phyloP scores from a whole-genome alignment of 2,888 invertebrate genomes.

The Drosophila meridiana region DNA sequence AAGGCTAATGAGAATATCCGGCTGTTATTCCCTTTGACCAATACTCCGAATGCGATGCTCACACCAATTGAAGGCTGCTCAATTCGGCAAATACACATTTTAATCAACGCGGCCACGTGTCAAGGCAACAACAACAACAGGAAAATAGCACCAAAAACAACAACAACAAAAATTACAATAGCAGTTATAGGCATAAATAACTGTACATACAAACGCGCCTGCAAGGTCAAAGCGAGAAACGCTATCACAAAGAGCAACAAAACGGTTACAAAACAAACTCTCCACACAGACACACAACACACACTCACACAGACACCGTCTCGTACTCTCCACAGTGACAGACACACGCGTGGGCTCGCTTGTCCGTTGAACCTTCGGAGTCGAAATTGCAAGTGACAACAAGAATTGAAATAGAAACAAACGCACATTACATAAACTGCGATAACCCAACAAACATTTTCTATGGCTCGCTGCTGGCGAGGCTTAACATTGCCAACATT shows the following conservation, averaged over 20 bases:
- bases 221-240: constrained; percentile 56
- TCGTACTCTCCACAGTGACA: background rate
- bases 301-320: background rate
- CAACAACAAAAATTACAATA: constrained; percentile 22
- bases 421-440: background rate
- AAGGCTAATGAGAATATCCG: constrained; percentile 3
- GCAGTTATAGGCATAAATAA: constrained; percentile 13
- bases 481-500: too few relatives aligned
- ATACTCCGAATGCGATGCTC: background rate
- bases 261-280: constrained; percentile 56
- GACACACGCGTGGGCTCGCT: constrained; percentile 11
- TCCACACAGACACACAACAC: background rate
- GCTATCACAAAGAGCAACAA: constrained; percentile 55
- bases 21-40: background rate
- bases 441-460: background rate
- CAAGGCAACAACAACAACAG: constrained; percentile 15
- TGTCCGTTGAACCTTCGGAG: constrained; percentile 16
- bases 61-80: background rate
- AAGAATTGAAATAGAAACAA: constrained; percentile 13
- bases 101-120: constrained; percentile 59
- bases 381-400: constrained; percentile 18
- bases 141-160: constrained; percentile 20
- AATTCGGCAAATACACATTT: constrained; percentile 37
- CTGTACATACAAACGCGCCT: constrained; percentile 9
- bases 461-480: background rate